These are phyloP conservation scores for Tribolium castaneum DNA, from an alignment of 1,140 invertebrate species.

Conservation along the genomic window DNA sequence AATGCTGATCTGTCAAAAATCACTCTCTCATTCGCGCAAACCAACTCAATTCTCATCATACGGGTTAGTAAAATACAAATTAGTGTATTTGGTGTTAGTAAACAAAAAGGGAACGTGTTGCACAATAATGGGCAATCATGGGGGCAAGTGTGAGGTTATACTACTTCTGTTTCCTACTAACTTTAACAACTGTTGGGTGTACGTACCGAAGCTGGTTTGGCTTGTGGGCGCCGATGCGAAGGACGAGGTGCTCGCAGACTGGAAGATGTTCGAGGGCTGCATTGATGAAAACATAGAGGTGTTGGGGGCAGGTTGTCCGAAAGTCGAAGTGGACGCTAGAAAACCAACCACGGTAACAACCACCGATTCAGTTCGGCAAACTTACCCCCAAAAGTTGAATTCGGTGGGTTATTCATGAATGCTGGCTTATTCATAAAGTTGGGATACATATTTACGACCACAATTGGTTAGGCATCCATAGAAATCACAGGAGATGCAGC, in stretches of 20 bases:
- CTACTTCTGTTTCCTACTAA: neutral
- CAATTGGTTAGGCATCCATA: neutral
- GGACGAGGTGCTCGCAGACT: neutral
- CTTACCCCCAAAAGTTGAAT: conserved; percentile 18
- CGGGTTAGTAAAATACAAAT: neutral
- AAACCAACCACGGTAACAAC: neutral
- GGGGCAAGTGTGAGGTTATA: neutral
- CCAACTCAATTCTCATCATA: neutral
- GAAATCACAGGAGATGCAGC: neutral
- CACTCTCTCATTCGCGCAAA: too few species aligned
- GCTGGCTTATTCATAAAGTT: conserved; percentile 10
- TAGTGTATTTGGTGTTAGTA: neutral
- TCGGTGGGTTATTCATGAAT: conserved; percentile 2
- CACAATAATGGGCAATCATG: conserved; percentile 14
- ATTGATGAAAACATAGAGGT: conserved; percentile 20
- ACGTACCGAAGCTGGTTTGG: conserved; percentile 17
- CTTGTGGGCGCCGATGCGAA: neutral
- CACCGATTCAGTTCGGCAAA: neutral
- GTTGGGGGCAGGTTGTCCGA: conserved; percentile 19
- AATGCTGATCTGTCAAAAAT: too few species aligned
- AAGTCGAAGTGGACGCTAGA: conserved; percentile 11
- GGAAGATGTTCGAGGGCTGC: conserved; percentile 31
- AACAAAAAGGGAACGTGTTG: neutral
- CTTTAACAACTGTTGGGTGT: neutral
- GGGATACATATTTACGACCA: conserved; percentile 19